Base-by-base conservation (phyloP, 2,888 invertebrate genomes). In the Pachymerium ferrugineum region DNA sequence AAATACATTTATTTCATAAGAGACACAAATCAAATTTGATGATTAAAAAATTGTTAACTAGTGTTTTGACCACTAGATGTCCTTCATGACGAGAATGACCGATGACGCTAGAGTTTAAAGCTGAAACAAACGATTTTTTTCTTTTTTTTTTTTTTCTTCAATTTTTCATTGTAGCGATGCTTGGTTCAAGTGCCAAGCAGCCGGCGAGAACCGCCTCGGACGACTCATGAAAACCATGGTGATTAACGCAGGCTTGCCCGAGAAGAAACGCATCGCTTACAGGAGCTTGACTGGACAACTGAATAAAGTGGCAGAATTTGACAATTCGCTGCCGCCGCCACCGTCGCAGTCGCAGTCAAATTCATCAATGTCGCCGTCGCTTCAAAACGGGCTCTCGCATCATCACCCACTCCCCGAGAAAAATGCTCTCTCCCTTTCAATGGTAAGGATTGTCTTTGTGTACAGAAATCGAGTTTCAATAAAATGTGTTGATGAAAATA, bases 211-310 rank as follows among this genome's bases (percentile, higher is more conserved):
- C 33, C 62, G 73, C 67, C 67, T 73, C 25, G 73, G 73, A 25
- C 62, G 73, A 33, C 67, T 73, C 28, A 73, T 73, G 73, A 73
- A 73, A 67, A 73, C 73, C 22, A 73, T 73, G 73, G 73, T 73
- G 62, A 67, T 73, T 28, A 73, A 73, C 68, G 73, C 73, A 22
- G 73, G 73, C 33, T 38, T 73, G 33, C 73, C 73, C 25, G 73
- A 73, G 73, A 73, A 73, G 42, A 73, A 73, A 67, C 73, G 73
- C 67, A 73, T 73, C 35, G 73, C 73, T 5, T 73, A 73, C 73
- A 73, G 62, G 68, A 73, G 73, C 73, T 31, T 73, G 14, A 33
- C 67, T 33, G 73, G 73, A 25, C 73, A 73, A n/a, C 73, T 42
- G 33, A 67, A 30, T 8, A 73, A 73, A 22, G 25, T 19, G 25